These are phyloP conservation scores for Rhabditoides inermis DNA, from an alignment of 2,888 invertebrate genomes.

Conservation along the genomic window DNA sequence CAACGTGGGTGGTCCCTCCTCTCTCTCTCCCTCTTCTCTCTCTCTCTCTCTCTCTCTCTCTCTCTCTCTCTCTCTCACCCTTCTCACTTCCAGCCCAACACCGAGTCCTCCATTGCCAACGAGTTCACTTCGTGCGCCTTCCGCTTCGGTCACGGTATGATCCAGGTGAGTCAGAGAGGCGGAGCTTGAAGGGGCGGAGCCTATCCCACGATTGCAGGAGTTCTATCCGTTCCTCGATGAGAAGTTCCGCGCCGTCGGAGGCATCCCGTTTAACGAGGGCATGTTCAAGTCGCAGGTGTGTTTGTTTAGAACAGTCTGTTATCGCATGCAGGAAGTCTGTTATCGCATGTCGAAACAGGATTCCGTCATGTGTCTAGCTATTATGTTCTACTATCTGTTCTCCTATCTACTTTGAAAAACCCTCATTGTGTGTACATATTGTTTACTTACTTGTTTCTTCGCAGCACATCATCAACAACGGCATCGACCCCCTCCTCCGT, in stretches of 20 bases:
- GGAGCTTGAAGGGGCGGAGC: no score
- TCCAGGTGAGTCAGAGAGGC: conserved; percentile 63
- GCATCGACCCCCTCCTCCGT: conserved; percentile 88
- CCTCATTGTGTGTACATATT: neutral
- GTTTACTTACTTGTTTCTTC: no score
- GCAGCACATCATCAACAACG: conserved; percentile 54
- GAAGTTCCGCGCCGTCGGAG: conserved; percentile 44
- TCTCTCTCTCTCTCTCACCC: no score
- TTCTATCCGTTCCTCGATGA: conserved; percentile 51
- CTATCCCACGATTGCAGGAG: conserved; percentile 26
- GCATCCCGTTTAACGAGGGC: conserved; percentile 46
- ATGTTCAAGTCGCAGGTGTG: conserved; percentile 42
- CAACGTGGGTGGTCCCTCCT: conserved; percentile 65
- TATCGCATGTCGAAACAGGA: no score
- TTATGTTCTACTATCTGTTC: no score
- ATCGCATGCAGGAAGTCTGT: no score
- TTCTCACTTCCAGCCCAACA: conserved; percentile 53
- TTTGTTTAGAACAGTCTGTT: no score
- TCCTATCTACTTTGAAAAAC: no score
- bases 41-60: no score
- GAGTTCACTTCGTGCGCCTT: conserved; percentile 94
- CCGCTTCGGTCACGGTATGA: conserved; percentile 85
- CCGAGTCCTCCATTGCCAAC: conserved; percentile 81
- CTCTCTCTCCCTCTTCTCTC: no score
- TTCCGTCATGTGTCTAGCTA: no score